Evolutionary conservation across 2,113 vertebrate genomes (phyloP), one percentile per base, ranked within the genome.

Genomic region (Trogon surrucura): DNA sequence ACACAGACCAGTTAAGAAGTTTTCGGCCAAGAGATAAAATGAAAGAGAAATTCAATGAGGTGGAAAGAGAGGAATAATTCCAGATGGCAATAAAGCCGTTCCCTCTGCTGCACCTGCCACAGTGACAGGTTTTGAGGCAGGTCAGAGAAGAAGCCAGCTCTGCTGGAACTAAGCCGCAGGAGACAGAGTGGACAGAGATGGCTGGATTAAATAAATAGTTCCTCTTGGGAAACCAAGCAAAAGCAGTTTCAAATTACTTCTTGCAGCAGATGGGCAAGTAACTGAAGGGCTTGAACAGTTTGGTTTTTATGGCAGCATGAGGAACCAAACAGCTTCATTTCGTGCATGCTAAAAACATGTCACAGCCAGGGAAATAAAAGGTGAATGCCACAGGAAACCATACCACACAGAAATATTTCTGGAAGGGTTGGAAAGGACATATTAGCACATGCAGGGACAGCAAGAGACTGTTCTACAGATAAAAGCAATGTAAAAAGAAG

Each of bases 61-160:
- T 89, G 56, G 60, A 88, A 85, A 89, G 69, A 92, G 20, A 73
- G 58, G 73, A 94, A n/a, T 57, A 77, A 84, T 80, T 92, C 89
- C 91, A 95, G 91, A 94, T 72, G 95, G 81, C 69, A 89, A 73
- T 53, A 83, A 85, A 87, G 41, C 47, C 14, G 0, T 16, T 77
- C 61, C 65, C 50, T 86, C 50, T 13, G 26, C 21, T 1, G 2
- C 54, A 95, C 83, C 74, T 95, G 92, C 41, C 48, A 29, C 0
- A 2, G 41, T 10, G 58, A 71, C 2, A 1, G 29, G 51, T 93
- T 44, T 51, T 6, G 0, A 86, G 44, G 65, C 66, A 70, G 50
- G 80, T 36, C 44, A 32, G 56, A 64, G 86, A 74, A 53, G 50
- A 48, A 72, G 58, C 32, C 53, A 67, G 36, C 53, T 88, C 70